Percentiles rank a stretch among this genome's conserved stretches.
These are phyloP conservation scores for Caloenas nicobarica DNA, from an alignment of 2,113 vertebrate species.

Conservation along the genomic window DNA sequence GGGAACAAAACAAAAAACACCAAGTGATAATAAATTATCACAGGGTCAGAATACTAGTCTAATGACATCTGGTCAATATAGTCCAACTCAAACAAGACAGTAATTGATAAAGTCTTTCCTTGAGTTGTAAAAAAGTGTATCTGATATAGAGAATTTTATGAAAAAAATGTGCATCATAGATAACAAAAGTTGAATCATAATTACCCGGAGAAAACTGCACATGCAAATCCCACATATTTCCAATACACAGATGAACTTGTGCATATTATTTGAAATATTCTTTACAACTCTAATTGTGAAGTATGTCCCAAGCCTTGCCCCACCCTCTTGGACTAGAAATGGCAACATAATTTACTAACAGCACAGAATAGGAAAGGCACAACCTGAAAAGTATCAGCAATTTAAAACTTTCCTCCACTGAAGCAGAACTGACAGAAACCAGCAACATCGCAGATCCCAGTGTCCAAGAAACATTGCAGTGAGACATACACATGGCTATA, in stretches of 20 bases:
- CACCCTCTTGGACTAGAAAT: not conserved
- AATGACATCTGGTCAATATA: not conserved
- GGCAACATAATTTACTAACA: not conserved
- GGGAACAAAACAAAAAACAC: not conserved
- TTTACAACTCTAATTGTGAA: not conserved
- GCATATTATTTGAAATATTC: not conserved
- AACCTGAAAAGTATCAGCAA: not conserved
- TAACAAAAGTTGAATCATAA: not conserved
- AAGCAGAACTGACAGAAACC: not conserved
- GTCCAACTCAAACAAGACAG: not conserved
- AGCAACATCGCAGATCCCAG: not conserved
- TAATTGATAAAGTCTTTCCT: not conserved
- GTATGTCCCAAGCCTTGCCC: not conserved
- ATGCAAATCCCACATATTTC: not conserved
- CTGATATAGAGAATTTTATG: not conserved
- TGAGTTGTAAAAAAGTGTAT: not conserved
- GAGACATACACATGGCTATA: not conserved
- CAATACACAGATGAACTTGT: not conserved
- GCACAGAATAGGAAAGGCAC: not conserved
- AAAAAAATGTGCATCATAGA: not conserved
- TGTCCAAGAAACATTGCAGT: not conserved
- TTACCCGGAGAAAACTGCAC: fast-evolving
- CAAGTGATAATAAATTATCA: not conserved
- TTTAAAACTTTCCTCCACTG: not conserved
- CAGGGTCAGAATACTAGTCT: not conserved